A percentile compares a stretch with the other conserved stretches of the same genome.
phyloP scores from a whole-genome alignment of 2,797 vertebrate species.

The Acanthurus lineatus region DNA sequence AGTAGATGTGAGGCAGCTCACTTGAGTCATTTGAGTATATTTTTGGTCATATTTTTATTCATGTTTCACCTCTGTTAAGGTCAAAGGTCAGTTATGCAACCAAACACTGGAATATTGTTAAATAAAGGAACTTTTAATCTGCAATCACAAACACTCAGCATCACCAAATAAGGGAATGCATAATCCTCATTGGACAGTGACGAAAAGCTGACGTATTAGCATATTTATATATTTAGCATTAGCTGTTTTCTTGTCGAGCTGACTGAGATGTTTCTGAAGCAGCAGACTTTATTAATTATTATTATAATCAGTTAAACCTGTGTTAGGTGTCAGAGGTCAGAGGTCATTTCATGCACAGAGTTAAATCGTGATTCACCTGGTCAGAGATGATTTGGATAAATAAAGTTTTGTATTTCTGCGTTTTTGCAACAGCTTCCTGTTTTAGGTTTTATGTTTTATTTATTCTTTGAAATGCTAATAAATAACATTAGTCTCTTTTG shows the following conservation, averaged over 20 bases:
- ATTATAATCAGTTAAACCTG: neutral
- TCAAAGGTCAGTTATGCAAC: constrained; percentile 7
- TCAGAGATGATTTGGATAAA: too few species aligned
- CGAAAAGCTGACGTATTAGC: neutral
- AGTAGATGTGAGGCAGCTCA: neutral
- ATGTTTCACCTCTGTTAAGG: neutral
- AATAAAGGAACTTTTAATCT: neutral
- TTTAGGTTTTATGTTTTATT: too few species aligned
- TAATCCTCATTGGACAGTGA: neutral
- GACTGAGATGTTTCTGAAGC: neutral
- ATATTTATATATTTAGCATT: constrained; percentile 4
- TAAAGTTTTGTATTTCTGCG: too few species aligned
- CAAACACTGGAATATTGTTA: neutral
- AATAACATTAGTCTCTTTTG: too few species aligned
- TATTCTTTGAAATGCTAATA: too few species aligned
- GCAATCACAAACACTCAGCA: neutral
- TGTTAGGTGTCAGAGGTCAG: neutral
- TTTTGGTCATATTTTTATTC: neutral
- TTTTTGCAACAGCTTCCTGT: too few species aligned
- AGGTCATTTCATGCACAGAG: constrained; percentile 8
- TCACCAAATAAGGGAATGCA: neutral
- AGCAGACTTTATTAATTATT: neutral
- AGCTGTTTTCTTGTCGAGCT: neutral
- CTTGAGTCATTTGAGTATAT: neutral
- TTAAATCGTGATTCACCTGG: too few species aligned